Base-by-base conservation (phyloP, 2,888 invertebrate species). In the Hyposoter dolosus region DNA sequence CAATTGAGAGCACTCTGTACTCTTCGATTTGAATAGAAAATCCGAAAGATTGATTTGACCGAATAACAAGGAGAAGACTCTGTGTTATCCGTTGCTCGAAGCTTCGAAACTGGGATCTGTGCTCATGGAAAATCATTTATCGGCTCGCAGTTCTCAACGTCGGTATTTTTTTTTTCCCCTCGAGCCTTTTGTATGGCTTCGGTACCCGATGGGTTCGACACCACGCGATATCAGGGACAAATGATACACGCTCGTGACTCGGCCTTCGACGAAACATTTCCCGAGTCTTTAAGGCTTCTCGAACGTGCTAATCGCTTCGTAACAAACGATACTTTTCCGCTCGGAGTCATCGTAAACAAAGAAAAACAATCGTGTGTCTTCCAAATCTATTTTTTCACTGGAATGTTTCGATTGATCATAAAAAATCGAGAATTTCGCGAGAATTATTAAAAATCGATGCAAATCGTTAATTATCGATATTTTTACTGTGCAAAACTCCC, bases 231-330 rank as follows among this genome's bases (percentile, higher is more conserved):
- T 77, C 84, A 82, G 78, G 74, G 78, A 78, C 82, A 43, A 65
- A 72, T 60, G 56, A 80, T 69, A 74, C 72, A 72, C 83, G 79
- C 72, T 76, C 72, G 77, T 66, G 81, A 72, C 66, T 85, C 50
- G 86, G 69, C 86, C 86, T 86, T 86, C 74, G 40, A 75, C 69
- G 35, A 74, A 75, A 78, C 69, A 81, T 78, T 82, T 78, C 45
- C 77, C 80, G 53, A 77, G 35, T 66, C 53, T 63, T 75, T 50
- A 63, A 53, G 86, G 83, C 78, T 84, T 83, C 83, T 40, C 40
- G 35, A 69, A 56, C 69, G n/a, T 60, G 60, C n/a, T 53, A 40
- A 78, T 68, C 53, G 68, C 19, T 72, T 7, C 40, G 47, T 19
- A 32, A 15, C 53, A 28, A 35, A 19, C 45, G 32, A 23, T 63